Evolutionary conservation across 2,113 vertebrate genomes (phyloP).

Genomic region (Prietella phreatophila): DNA sequence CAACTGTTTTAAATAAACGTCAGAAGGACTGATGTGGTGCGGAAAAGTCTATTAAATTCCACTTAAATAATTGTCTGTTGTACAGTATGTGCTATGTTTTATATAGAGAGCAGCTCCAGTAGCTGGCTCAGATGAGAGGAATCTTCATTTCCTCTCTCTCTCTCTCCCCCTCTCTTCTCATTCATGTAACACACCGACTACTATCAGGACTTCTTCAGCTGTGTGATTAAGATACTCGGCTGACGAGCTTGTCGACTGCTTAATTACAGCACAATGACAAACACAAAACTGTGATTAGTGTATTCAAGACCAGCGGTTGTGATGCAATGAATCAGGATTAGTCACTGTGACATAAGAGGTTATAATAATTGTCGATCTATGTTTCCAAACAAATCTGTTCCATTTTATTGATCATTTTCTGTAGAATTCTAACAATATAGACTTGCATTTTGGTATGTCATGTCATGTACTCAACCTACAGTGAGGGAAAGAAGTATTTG

Average conservation of each 20-base stretch:
- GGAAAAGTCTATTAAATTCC: constrained; percentile 33
- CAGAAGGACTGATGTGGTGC: neutral
- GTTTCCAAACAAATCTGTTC: neutral
- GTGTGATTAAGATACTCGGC: neutral
- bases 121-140: neutral
- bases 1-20: neutral
- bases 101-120: constrained; percentile 6
- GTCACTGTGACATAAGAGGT: neutral
- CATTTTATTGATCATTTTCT: neutral
- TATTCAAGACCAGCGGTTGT: neutral
- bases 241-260: neutral
- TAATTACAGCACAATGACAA: constrained; percentile 16
- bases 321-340: neutral
- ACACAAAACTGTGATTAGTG: neutral
- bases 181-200: constrained; percentile 4
- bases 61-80: constrained; percentile 35
- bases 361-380: neutral
- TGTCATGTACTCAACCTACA: neutral
- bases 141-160: neutral
- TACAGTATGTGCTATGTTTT: neutral
- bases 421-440: neutral
- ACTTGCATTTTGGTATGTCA: neutral
- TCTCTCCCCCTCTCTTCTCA: neutral
- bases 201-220: constrained; percentile 3
- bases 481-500: too few species aligned